Evolutionary conservation across 2,888 invertebrate genomes (phyloP), one percentile per base, ranked within the genome.

Genomic region (Rhabditophanes sp.): DNA sequence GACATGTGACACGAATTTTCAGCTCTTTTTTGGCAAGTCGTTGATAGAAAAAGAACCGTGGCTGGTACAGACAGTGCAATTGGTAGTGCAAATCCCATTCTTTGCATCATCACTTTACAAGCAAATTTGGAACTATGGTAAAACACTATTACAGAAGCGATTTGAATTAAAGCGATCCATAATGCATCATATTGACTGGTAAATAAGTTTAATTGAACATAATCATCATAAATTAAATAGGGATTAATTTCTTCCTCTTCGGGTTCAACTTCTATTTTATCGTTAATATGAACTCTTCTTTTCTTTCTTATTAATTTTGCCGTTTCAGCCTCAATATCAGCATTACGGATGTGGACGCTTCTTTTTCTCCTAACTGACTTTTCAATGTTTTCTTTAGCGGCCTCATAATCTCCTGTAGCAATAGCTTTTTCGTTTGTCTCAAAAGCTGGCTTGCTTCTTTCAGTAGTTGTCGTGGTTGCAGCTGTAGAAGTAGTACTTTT

Each of bases 61-160:
- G 85, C 74, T 0, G 90, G 90, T 36, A 87, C 82, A 1, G 84
- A 80, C 42, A 93, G 74, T 67, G 82, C 83, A 4, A 93, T 80
- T 0, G 93, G 90, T 53, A 93, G 82, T 0, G 93, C 87, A 64
- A 87, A 90, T 65, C 88, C 85, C 72, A 88, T 84, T 15, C 85
- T 81, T 72, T 93, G 93, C 49, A 93, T 88, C 48, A 59, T 51
- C 5, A 63, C 61, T 42, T 65, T 62, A 50, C 73, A 73, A 2
- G 72, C 71, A 44, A 73, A 68, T 38, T 71, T 69, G 22, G 66
- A 67, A 22, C 68, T 64, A 39, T 70, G 68, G 57, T 69, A 65
- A 55, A 69, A 66, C 4, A 69, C 33, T 7, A 67, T 56, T 1
- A 65, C 61, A 3, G 66, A 56, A 6, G 56, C 40, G 17, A 53